Conservation (phyloP, 2,888 invertebrate genomes). For the Sarcophaga rosellei region DNA sequence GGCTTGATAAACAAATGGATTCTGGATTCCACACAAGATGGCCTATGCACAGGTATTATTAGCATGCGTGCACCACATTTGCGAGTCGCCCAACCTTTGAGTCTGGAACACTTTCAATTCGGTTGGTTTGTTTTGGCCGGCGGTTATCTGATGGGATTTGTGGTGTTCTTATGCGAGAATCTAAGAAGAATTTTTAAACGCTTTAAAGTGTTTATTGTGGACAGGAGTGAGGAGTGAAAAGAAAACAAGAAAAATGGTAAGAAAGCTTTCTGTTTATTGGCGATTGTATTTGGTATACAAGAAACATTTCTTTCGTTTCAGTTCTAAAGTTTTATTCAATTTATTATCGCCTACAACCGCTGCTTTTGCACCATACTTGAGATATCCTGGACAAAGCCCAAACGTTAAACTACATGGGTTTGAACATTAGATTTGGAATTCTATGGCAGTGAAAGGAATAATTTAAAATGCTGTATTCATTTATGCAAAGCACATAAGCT, state of each 20-base stretch:
- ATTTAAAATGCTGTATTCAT: no score
- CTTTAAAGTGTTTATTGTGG: conserved; percentile 66
- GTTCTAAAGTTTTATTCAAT: no score
- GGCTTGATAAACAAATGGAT: conserved; percentile 73
- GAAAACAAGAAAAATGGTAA: not conserved
- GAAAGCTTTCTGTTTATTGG: no score
- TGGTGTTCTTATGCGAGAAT: conserved; percentile 66
- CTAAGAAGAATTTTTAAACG: conserved; percentile 46
- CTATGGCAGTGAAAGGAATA: not conserved
- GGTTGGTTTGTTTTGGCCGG: conserved; percentile 70
- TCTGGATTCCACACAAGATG: conserved; percentile 66
- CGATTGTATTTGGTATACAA: no score
- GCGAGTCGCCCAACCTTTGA: conserved; percentile 61
- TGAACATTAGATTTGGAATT: no score
- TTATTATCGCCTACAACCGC: no score
- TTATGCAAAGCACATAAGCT: no score
- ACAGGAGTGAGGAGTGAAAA: not conserved
- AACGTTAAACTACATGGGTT: no score
- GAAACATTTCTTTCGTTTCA: no score
- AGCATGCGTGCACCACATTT: conserved; percentile 40
- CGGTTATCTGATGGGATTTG: conserved; percentile 59
- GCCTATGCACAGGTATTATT: conserved; percentile 68
- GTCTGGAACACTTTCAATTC: conserved; percentile 72
- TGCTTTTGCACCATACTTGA: no score
- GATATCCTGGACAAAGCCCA: no score